Evolutionary conservation across 1,140 invertebrate species (phyloP).

Genomic region (Hestina assimilis): DNA sequence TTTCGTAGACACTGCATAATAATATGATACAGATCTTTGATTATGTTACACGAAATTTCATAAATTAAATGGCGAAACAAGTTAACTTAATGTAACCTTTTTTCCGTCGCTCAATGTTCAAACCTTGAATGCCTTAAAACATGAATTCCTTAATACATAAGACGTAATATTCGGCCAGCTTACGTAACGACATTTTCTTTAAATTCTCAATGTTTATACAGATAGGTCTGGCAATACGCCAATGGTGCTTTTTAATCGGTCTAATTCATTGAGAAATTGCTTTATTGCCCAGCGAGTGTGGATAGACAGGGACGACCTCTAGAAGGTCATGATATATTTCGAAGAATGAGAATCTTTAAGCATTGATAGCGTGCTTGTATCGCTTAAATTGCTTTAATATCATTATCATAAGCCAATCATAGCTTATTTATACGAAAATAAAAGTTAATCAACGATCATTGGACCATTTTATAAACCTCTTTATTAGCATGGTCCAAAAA

Average conservation of each 20-base stretch:
- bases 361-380: neutral
- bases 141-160: constrained; percentile 18
- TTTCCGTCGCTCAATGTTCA: constrained; percentile 10
- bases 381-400: too few species aligned
- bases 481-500: too few species aligned
- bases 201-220: constrained; percentile 71
- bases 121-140: constrained; percentile 17
- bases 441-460: too few species aligned
- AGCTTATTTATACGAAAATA: too few species aligned
- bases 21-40: too few species aligned
- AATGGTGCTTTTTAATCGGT: constrained; percentile 72
- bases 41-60: too few species aligned
- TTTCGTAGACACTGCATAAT: too few species aligned
- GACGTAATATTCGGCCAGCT: constrained; percentile 34
- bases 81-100: constrained; percentile 1
- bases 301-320: constrained; percentile 63
- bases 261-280: constrained; percentile 69
- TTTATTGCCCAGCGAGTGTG: constrained; percentile 59
- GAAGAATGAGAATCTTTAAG: constrained; percentile 9
- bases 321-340: constrained; percentile 52
- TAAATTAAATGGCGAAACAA: too few species aligned
- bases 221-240: constrained; percentile 60
- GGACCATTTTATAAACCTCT: too few species aligned
- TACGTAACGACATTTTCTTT: constrained; percentile 68
- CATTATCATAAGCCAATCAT: too few species aligned